Evolutionary conservation across 1,140 invertebrate genomes (phyloP).

Genomic region (Pseudomyrmex gracilis): DNA sequence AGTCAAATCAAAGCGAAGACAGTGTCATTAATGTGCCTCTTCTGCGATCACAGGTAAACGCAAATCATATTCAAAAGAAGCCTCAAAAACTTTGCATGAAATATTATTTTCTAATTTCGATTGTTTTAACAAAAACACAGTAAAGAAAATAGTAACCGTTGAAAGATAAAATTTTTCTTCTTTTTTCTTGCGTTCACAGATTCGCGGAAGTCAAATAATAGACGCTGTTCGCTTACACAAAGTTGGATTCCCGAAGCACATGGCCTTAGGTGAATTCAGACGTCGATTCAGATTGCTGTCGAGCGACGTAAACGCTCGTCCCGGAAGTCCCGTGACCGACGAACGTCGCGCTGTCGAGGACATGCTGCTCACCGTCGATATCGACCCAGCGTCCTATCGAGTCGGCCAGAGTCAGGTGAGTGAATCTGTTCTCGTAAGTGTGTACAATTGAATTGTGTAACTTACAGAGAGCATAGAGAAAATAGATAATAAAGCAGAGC

Average conservation of each 20-base stretch:
- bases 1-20: constrained; percentile 85
- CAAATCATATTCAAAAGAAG: neutral
- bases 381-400: constrained; percentile 94
- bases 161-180: neutral
- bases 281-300: constrained; percentile 92
- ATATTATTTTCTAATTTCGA: neutral
- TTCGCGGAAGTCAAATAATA: constrained; percentile 95
- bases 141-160: no score
- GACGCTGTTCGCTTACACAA: constrained; percentile 96
- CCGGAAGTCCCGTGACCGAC: constrained; percentile 86
- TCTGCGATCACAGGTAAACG: constrained; percentile 91
- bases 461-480: neutral
- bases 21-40: constrained; percentile 95
- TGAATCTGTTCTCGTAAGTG: constrained; percentile 50
- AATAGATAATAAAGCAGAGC: neutral
- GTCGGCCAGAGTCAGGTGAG: constrained; percentile 96
- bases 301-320: constrained; percentile 84
- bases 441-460: neutral
- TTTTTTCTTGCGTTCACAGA: constrained; percentile 85
- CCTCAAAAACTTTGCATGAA: neutral
- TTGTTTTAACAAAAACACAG: no score
- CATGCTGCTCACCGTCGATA: constrained; percentile 93
- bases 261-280: constrained; percentile 95
- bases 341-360: constrained; percentile 90
- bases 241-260: constrained; percentile 96